A percentile compares a stretch with the other conserved stretches of the same genome.
Evolutionary conservation across 2,113 vertebrate species (phyloP).

Genomic region (Aegotheles bennettii): DNA sequence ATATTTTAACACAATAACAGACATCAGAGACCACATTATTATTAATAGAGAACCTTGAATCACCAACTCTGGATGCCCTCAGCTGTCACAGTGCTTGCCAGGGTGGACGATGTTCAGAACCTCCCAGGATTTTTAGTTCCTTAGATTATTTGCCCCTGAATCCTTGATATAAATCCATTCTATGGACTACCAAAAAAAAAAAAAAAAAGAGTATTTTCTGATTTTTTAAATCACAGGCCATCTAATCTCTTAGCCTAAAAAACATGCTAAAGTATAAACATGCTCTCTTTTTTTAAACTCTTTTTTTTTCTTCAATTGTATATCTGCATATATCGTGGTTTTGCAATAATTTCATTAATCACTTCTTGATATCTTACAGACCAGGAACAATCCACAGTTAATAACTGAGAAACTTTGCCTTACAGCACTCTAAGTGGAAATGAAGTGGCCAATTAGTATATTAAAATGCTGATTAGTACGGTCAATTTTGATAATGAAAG

Average conservation of each 20-base stretch:
- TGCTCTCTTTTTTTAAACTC: neutral
- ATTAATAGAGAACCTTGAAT: neutral
- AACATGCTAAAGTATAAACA: neutral
- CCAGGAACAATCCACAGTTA: neutral
- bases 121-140: neutral
- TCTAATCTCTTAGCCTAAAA: neutral
- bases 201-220: neutral
- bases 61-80: neutral
- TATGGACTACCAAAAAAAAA: neutral
- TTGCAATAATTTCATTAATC: neutral
- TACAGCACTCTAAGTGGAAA: neutral
- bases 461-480: neutral
- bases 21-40: neutral
- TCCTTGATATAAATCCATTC: neutral
- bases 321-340: neutral
- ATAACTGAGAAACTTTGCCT: neutral
- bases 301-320: neutral
- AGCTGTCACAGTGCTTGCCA: neutral
- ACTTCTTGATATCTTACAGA: neutral
- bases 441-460: neutral
- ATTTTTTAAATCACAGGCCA: neutral
- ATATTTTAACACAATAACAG: neutral
- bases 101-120: neutral
- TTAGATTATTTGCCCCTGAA: neutral
- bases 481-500: conserved; percentile 18